Base-by-base conservation (phyloP, 1,140 invertebrate genomes). In the Panagrolaimus sp. region DNA sequence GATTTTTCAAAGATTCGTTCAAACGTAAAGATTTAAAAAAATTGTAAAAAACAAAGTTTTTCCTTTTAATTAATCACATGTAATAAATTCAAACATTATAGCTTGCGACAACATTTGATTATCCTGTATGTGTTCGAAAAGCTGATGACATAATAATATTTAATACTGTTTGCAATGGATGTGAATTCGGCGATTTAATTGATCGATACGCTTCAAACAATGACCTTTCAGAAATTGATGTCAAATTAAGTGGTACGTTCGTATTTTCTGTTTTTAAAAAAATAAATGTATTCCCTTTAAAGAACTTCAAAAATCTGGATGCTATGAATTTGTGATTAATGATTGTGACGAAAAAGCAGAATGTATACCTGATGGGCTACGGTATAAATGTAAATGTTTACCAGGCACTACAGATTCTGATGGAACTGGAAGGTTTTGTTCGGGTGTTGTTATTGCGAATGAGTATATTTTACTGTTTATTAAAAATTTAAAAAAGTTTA, bases 281-380 rank as follows among this genome's bases (percentile, higher is more conserved):
- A 38, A 5, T 38, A 43, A 38, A 4, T 38, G 32, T 38, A 38
- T 38, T 38, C n/a, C n/a, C n/a, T n/a, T 43, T 69, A 70, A 17
- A 76, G 74, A 73, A 62, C 15, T 75, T 24, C 28, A 68, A 65
- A 58, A 69, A 21, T 47, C 63, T 43, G 76, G 65, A 7, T 76
- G 74, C 26, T 64, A 78, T 17, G 58, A 76, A 15, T 65, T 64
- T 43, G 47, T 43, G 8, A 65, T 76, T 15, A 76, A 76, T 74
- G 75, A 76, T 52, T 76, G 73, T 45, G 73, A 75, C 44, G 69
- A 76, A 45, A 75, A 70, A 63, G 75, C 74, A 10, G 65, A 77
- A 43, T 76, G 75, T 58, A 43, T 69, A 15, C 44, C 68, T 7
- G 44, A 69, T 14, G 77, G 73, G 17, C 73, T 76, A 26, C 68